A percentile compares a stretch with the other conserved stretches of the same genome.
These are phyloP conservation scores for Andrena marginata DNA, from an alignment of 2,888 invertebrate species.

Conservation along the genomic window DNA sequence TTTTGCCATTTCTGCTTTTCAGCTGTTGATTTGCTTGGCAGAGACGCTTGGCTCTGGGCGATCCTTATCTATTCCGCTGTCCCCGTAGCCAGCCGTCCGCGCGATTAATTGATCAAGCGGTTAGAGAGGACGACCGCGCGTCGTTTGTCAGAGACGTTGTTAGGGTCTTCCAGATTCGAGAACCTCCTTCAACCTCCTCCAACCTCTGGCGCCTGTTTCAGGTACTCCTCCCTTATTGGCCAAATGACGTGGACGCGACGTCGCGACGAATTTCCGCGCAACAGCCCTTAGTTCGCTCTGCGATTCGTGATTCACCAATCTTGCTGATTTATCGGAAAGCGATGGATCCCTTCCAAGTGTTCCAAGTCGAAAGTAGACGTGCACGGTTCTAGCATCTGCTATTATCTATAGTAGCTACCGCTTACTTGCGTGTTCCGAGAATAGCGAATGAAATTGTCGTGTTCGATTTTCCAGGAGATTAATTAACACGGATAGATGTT, in stretches of 20 bases:
- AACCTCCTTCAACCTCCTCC: conserved; percentile 1
- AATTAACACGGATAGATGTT: conserved; percentile 40
- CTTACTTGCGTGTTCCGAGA: conserved; percentile 2
- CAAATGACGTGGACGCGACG: conserved; percentile 46
- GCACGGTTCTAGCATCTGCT: not conserved
- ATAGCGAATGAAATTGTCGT: not conserved
- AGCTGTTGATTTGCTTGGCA: not conserved
- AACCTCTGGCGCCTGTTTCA: not conserved
- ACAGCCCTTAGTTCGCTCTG: conserved; percentile 20
- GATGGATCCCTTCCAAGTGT: not conserved
- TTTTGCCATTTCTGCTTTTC: not conserved
- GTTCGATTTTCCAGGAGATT: conserved; percentile 2
- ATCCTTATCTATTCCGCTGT: conserved; percentile 45
- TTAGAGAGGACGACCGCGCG: conserved; percentile 40
- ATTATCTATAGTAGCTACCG: not conserved
- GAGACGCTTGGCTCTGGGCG: not conserved
- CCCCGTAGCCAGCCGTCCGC: conserved; percentile 43
- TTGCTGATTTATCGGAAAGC: conserved; percentile 21
- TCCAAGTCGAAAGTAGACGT: not conserved
- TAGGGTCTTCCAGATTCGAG: conserved; percentile 54
- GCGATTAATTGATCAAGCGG: conserved; percentile 67
- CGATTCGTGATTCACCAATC: conserved; percentile 1
- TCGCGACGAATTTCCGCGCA: conserved; percentile 60
- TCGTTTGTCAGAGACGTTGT: conserved; percentile 62
- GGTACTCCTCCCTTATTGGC: conserved; percentile 15